Evolutionary conservation across 2,888 invertebrate species (phyloP).

Genomic region (Arctia plantaginis): DNA sequence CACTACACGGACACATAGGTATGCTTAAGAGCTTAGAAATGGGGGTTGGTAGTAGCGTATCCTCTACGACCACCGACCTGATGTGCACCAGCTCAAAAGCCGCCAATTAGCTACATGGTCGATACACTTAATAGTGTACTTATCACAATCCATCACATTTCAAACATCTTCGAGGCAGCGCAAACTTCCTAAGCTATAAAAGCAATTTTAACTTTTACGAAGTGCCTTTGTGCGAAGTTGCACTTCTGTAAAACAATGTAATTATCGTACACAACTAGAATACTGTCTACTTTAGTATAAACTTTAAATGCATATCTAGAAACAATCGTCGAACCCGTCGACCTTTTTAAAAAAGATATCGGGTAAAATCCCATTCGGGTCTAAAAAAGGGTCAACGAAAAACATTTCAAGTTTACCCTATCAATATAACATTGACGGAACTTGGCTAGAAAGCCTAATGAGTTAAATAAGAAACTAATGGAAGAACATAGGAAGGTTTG

Average conservation of each 20-base stretch:
- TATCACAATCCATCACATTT: neutral
- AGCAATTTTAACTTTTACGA: constrained; percentile 15
- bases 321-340: too few species aligned
- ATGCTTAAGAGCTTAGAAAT: too few species aligned
- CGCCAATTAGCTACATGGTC: neutral
- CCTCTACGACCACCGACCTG: too few species aligned
- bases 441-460: constrained; percentile 5
- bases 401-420: neutral
- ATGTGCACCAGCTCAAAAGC: neutral
- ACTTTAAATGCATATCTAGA: too few species aligned
- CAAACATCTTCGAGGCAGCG: neutral
- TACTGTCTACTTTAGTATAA: neutral
- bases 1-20: neutral
- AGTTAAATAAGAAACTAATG: constrained; percentile 31
- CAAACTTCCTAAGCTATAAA: neutral
- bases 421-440: constrained; percentile 20
- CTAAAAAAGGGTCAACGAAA: neutral
- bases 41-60: too few species aligned
- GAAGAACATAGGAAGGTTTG: constrained; percentile 23
- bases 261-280: neutral
- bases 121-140: neutral
- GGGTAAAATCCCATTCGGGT: neutral
- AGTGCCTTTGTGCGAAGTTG: constrained; percentile 4
- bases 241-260: neutral
- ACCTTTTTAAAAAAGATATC: neutral